Conservation (phyloP, 2,888 invertebrate genomes). For the Epirrita christyi region DNA sequence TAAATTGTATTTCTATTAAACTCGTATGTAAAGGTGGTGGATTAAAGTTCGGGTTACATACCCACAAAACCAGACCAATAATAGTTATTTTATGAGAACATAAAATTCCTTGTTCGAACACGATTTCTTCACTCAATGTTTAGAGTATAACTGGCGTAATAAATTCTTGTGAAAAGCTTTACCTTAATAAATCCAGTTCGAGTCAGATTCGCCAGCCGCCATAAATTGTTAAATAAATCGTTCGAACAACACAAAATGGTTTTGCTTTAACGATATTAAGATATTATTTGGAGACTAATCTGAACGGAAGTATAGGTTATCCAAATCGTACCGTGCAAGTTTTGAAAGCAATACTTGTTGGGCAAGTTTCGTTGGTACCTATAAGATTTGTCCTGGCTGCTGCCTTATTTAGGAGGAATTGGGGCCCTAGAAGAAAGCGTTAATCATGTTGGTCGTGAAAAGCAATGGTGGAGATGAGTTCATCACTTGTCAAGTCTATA, state of each 20-base stretch:
- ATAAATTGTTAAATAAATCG: conserved; percentile 81
- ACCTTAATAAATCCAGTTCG: conserved; percentile 77
- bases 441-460: no score
- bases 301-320: conserved; percentile 28
- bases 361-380: no score
- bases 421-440: no score
- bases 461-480: no score
- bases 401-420: no score
- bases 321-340: no score
- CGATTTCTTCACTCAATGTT: conserved; percentile 58
- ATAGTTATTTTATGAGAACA: conserved; percentile 36
- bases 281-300: conserved; percentile 52
- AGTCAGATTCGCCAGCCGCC: conserved; percentile 71
- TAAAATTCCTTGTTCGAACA: conserved; percentile 46
- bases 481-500: no score
- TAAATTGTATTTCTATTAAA: neutral
- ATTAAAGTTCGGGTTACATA: conserved; percentile 22
- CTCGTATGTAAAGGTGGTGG: neutral
- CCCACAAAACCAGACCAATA: conserved; percentile 19
- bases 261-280: conserved; percentile 55
- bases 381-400: no score
- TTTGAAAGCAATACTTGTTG: no score
- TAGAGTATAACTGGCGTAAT: conserved; percentile 60
- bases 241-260: conserved; percentile 61
- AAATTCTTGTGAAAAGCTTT: conserved; percentile 66